These are phyloP conservation scores for Nomada ferruginata DNA, from an alignment of 2,888 invertebrate species.

Conservation along the genomic window DNA sequence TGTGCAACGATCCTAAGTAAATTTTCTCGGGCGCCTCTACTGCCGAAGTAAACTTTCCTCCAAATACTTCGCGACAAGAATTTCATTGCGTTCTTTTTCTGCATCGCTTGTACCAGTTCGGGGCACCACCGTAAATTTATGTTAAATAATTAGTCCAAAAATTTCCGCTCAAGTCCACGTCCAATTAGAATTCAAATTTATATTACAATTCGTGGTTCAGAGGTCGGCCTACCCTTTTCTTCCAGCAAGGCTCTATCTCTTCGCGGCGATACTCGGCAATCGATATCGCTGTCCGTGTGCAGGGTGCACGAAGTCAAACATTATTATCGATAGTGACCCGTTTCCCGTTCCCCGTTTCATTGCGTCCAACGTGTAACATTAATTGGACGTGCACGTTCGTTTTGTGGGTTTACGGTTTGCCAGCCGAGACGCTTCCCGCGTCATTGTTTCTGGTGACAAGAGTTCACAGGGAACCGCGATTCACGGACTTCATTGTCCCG, in stretches of 20 bases:
- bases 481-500: conserved; percentile 38
- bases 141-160: neutral
- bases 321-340: conserved; percentile 60
- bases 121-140: too few species aligned
- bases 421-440: neutral
- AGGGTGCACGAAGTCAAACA: conserved; percentile 61
- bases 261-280: conserved; percentile 45
- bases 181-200: too few species aligned
- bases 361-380: conserved; percentile 43
- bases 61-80: neutral
- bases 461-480: conserved; percentile 24
- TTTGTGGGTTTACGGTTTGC: conserved; percentile 44
- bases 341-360: conserved; percentile 31
- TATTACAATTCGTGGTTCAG: too few species aligned
- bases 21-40: conserved; percentile 8
- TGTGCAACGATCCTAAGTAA: conserved; percentile 36
- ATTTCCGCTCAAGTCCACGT: too few species aligned
- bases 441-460: conserved; percentile 22
- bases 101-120: neutral
- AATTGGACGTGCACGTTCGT: conserved; percentile 55
- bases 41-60: neutral
- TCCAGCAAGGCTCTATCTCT: conserved; percentile 39
- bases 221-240: neutral
- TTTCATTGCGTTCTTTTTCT: conserved; percentile 2
- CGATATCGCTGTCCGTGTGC: conserved; percentile 44